phyloP scores from a whole-genome alignment of 37 sponge, comb jelly and placozoan genomes.

The Aphrocallistes beatrix region DNA sequence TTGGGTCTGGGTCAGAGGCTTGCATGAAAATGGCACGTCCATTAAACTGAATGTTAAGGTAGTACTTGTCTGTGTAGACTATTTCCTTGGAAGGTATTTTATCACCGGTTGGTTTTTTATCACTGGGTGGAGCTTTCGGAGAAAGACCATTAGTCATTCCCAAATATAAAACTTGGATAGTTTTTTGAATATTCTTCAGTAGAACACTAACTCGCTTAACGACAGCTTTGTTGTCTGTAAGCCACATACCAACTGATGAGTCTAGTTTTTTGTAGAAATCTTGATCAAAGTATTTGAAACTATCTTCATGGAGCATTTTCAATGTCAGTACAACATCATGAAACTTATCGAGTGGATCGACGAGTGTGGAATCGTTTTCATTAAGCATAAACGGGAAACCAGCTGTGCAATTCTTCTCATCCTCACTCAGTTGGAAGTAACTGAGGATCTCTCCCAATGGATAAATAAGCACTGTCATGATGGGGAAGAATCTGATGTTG shows the following conservation, averaged over 20 bases:
- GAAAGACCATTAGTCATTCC: background rate
- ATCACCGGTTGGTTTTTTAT: background rate
- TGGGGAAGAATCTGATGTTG: background rate
- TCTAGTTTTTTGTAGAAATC: background rate
- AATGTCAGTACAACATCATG: slow-evolving; percentile 2
- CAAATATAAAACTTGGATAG: background rate
- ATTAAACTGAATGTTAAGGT: background rate
- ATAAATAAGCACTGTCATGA: background rate
- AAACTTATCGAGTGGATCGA: background rate
- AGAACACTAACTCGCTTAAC: background rate
- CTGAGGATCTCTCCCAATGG: slow-evolving; percentile 2
- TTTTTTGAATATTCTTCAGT: background rate
- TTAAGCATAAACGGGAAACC: background rate
- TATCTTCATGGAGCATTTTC: background rate
- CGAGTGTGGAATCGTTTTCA: background rate
- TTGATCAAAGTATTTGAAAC: background rate
- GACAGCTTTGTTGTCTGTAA: background rate
- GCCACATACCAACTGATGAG: background rate
- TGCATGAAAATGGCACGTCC: background rate
- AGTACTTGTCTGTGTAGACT: background rate
- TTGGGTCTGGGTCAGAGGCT: background rate
- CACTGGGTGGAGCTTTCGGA: too few species aligned
- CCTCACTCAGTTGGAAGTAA: background rate
- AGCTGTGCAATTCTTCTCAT: background rate
- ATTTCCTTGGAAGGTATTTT: background rate